These are phyloP conservation scores for Glomeris marginata DNA, from an alignment of 2,888 invertebrate species.

Conservation along the genomic window DNA sequence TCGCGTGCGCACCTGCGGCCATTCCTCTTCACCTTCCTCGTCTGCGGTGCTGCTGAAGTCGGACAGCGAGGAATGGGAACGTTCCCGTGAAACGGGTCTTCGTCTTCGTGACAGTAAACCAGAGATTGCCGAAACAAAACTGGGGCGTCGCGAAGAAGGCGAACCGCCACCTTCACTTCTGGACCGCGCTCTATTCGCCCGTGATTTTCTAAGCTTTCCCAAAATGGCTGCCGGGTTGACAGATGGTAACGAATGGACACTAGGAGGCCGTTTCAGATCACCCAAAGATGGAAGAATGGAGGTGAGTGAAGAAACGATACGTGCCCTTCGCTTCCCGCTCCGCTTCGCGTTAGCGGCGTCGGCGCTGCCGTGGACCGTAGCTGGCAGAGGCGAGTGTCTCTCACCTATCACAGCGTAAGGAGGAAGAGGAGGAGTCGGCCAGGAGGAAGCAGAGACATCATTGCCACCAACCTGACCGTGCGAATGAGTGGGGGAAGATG, in stretches of 20 bases:
- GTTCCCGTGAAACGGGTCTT: constrained; percentile 36
- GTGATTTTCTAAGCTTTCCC: constrained; percentile 8
- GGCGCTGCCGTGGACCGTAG: neutral
- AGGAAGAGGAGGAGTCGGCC: too few species aligned
- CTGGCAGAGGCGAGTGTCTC: too few species aligned
- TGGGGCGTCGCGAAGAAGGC: constrained; percentile 5
- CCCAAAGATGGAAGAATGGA: constrained; percentile 13
- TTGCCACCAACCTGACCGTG: too few species aligned
- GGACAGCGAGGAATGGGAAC: constrained; percentile 45
- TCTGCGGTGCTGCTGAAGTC: constrained; percentile 49
- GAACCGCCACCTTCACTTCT: constrained; percentile 2
- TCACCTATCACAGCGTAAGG: too few species aligned
- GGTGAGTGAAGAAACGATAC: constrained; percentile 11
- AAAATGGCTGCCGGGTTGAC: constrained; percentile 3
- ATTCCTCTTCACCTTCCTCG: constrained; percentile 40
- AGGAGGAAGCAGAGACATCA: too few species aligned
- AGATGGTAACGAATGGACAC: constrained; percentile 10
- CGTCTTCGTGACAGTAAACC: constrained; percentile 73
- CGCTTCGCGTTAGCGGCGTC: neutral
- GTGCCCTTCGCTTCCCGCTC: constrained; percentile 5
- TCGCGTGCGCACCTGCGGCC: constrained; percentile 13
- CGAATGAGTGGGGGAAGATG: too few species aligned
- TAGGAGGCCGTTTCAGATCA: constrained; percentile 11
- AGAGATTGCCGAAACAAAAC: constrained; percentile 63
- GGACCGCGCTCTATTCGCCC: constrained; percentile 7